These are phyloP conservation scores for Entomyzon cyanotis DNA, from an alignment of 2,113 vertebrate species.

Conservation along the genomic window DNA sequence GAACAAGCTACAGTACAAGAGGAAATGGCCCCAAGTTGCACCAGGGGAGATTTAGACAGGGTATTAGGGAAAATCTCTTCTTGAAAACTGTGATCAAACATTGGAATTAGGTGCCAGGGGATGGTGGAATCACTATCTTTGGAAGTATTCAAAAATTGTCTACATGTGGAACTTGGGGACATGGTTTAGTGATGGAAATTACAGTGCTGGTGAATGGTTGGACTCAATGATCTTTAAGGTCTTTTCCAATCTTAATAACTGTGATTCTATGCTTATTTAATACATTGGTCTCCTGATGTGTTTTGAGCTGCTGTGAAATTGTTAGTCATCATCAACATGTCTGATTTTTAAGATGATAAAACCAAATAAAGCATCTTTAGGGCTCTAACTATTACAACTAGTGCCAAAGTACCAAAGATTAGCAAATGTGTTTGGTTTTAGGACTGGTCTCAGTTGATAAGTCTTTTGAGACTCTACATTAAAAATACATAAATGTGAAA, in stretches of 20 bases:
- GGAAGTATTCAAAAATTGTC: neutral
- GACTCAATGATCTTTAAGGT: neutral
- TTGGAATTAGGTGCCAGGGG: neutral
- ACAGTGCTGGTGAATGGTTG: neutral
- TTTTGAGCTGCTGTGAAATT: neutral
- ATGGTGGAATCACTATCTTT: neutral
- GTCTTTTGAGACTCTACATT: neutral
- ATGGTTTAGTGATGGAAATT: neutral
- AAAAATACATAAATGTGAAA: neutral
- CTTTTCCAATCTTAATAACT: neutral
- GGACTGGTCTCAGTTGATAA: neutral
- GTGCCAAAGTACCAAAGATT: neutral
- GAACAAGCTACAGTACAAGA: neutral
- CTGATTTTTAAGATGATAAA: neutral
- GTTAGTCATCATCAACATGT: neutral
- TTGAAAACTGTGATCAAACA: neutral
- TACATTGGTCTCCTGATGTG: neutral
- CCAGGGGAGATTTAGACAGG: neutral
- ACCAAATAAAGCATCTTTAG: neutral
- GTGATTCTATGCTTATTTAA: neutral
- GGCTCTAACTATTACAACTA: neutral
- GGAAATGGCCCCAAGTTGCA: neutral
- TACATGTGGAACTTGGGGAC: neutral
- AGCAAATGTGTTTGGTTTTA: neutral
- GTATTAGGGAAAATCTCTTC: neutral